Conservation (phyloP, 2,888 invertebrate species). For the Rapana venosa region DNA sequence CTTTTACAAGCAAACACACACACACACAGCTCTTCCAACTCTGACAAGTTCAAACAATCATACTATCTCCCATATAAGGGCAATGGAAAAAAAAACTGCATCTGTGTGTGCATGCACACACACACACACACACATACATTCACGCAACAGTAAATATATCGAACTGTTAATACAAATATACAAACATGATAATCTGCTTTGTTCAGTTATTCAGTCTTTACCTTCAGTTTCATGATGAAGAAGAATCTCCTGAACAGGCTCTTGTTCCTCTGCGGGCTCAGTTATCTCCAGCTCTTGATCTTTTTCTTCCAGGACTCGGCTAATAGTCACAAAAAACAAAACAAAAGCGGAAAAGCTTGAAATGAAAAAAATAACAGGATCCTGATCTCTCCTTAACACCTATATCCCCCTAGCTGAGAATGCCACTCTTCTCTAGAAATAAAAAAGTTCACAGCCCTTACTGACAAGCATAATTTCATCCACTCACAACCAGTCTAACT, state of each 20-base stretch:
- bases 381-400: too few species aligned
- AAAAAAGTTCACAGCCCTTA: neutral
- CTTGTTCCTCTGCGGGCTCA: conserved; percentile 21
- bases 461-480: neutral
- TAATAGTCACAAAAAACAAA: conserved; percentile 10
- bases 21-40: neutral
- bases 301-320: conserved; percentile 28
- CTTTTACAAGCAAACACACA: neutral
- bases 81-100: too few species aligned
- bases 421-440: too few species aligned
- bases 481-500: too few species aligned
- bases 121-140: neutral
- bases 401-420: too few species aligned
- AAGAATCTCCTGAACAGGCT: conserved; percentile 47
- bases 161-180: neutral
- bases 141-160: neutral
- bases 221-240: conserved; percentile 47
- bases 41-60: neutral
- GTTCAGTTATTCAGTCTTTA: neutral
- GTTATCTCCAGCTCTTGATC: conserved; percentile 3
- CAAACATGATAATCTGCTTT: neutral
- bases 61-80: neutral
- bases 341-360: too few species aligned
- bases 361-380: too few species aligned
- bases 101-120: neutral